Conservation (phyloP, 2,113 vertebrate genomes). For the Dicrurus megarhynchus region DNA sequence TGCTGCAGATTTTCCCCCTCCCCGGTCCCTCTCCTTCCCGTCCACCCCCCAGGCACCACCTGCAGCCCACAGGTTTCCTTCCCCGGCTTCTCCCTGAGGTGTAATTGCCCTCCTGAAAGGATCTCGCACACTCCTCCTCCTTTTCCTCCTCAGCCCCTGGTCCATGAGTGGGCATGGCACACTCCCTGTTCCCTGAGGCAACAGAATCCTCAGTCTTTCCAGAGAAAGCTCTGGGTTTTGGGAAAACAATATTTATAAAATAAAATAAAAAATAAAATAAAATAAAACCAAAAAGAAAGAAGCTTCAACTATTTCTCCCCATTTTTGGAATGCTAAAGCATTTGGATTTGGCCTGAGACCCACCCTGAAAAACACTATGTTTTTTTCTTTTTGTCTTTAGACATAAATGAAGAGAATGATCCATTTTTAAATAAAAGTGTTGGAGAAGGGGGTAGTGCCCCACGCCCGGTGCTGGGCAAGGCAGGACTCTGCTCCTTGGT, state of each 20-base stretch:
- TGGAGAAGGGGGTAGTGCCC: not conserved
- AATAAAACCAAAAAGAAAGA: not conserved
- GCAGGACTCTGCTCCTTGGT: not conserved
- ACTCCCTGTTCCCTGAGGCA: not conserved
- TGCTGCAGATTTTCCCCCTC: not conserved
- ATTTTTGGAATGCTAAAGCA: not conserved
- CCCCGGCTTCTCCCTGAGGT: not conserved
- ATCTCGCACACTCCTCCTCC: not conserved
- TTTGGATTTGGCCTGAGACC: not conserved
- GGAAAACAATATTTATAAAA: not conserved
- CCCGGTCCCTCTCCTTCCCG: rapidly evolving
- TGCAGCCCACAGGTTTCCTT: not conserved
- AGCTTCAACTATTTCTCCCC: not conserved
- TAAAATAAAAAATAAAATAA: not conserved
- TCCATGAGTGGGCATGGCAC: not conserved
- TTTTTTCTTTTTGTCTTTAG: not conserved
- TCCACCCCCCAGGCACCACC: not conserved
- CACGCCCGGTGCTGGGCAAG: rapidly evolving
- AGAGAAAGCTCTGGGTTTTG: not conserved
- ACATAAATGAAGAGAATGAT: not conserved
- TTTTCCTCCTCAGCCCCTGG: not conserved
- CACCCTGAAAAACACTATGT: not conserved
- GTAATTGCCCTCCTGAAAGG: not conserved
- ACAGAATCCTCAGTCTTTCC: not conserved
- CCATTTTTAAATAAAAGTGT: not conserved